A percentile compares a stretch with the other conserved stretches of the same genome.
Evolutionary conservation across 2,113 vertebrate species (phyloP).

Genomic region (Synchiropus splendidus): DNA sequence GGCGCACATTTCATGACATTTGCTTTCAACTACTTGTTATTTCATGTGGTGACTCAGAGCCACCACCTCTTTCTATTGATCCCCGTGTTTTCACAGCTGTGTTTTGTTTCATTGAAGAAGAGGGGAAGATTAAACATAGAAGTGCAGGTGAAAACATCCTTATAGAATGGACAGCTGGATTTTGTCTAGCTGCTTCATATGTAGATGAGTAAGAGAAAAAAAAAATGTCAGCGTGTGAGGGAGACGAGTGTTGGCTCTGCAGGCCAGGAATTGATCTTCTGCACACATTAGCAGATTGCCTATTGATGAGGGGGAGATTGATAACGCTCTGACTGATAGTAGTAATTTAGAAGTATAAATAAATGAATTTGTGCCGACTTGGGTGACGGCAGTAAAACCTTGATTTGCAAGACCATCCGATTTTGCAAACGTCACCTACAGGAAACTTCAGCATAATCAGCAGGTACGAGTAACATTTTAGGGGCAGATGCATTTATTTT

Average conservation of each 20-base stretch:
- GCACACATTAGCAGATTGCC: conserved; percentile 73
- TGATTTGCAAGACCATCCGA: conserved; percentile 63
- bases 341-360: conserved; percentile 65
- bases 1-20: no score
- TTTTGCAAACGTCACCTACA: conserved; percentile 57
- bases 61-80: no score
- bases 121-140: no score
- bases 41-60: no score
- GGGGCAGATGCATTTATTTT: no score
- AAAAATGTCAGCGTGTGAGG: conserved; percentile 19
- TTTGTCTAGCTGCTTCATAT: no score
- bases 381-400: conserved; percentile 50
- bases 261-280: conserved; percentile 62
- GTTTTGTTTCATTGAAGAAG: no score
- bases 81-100: no score
- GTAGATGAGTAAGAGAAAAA: no score
- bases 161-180: no score
- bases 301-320: conserved; percentile 72
- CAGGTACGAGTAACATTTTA: conserved; percentile 9
- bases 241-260: conserved; percentile 45
- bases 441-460: conserved; percentile 33
- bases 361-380: conserved; percentile 53
- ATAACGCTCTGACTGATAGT: conserved; percentile 57
- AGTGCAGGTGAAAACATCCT: no score
- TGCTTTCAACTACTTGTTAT: no score